Evolutionary conservation across 2,797 vertebrate species (phyloP).

Genomic region (Mastacembelus armatus): DNA sequence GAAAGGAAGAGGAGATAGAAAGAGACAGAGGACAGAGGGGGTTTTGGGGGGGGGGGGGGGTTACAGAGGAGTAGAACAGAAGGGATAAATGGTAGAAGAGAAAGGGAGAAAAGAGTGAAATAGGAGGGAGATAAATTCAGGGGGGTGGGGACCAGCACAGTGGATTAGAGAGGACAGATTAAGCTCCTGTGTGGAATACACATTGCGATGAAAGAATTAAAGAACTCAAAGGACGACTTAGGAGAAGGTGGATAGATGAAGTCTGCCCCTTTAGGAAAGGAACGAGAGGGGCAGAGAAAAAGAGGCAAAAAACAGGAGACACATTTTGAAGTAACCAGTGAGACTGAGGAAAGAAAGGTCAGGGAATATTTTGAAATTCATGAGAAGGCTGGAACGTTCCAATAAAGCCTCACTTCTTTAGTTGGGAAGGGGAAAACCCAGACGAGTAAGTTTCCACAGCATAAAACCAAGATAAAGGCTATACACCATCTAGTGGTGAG

Average conservation of each 20-base stretch:
- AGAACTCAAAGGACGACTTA: conserved; percentile 75
- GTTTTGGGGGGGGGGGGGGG: conserved; percentile 24
- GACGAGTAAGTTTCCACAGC: conserved; percentile 44
- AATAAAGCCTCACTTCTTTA: conserved; percentile 63
- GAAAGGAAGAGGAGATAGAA: conserved; percentile 53
- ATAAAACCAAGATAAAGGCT: conserved; percentile 8
- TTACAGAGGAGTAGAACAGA: conserved; percentile 53
- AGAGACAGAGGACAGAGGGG: conserved; percentile 52
- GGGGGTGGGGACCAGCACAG: conserved; percentile 49
- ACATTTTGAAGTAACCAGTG: conserved; percentile 47
- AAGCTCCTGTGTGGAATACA: conserved; percentile 82
- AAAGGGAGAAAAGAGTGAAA: conserved; percentile 47
- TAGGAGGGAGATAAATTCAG: conserved; percentile 57
- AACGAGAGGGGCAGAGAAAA: conserved; percentile 32
- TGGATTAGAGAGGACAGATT: conserved; percentile 86
- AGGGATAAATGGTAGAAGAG: conserved; percentile 63
- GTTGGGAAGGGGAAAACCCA: conserved; percentile 62
- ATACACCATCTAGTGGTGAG: conserved; percentile 75
- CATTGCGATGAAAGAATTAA: conserved; percentile 72
- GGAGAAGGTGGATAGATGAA: conserved; percentile 69
- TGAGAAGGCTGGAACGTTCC: conserved; percentile 74
- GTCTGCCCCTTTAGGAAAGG: conserved; percentile 50
- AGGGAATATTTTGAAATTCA: conserved; percentile 63
- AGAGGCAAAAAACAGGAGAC: conserved; percentile 39
- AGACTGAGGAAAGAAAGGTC: conserved; percentile 54